These are phyloP conservation scores for Drosophila santomea DNA, from an alignment of 1,140 invertebrate genomes.

Conservation along the genomic window DNA sequence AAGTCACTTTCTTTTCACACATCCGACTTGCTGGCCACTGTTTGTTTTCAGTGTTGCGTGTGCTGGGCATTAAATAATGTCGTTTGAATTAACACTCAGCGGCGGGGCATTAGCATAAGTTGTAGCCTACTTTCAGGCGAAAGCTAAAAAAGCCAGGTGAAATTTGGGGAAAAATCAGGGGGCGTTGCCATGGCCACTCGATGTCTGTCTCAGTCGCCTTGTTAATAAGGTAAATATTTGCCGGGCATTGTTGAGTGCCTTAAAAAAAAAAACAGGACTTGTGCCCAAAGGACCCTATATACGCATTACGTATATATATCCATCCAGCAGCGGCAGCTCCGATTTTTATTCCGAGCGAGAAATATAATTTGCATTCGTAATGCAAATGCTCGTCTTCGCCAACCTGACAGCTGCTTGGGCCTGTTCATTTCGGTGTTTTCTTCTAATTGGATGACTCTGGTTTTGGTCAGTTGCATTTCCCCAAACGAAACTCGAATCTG, in stretches of 20 bases:
- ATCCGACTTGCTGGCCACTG: conserved; percentile 24
- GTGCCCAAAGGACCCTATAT: conserved; percentile 1
- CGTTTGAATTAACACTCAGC: conserved; percentile 74
- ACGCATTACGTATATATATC: too few relatives aligned
- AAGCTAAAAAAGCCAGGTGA: neutral
- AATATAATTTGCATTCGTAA: conserved; percentile 77
- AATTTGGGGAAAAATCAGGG: neutral
- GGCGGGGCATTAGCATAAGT: conserved; percentile 72
- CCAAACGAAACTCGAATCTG: conserved; percentile 17
- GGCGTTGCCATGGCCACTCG: conserved; percentile 46
- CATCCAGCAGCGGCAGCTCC: neutral
- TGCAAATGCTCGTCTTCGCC: conserved; percentile 60
- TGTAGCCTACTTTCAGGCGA: conserved; percentile 58
- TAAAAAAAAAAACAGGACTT: neutral
- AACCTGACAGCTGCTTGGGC: conserved; percentile 67
- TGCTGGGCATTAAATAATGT: conserved; percentile 80
- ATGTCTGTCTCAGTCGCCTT: conserved; percentile 19
- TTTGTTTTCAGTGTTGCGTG: conserved; percentile 53
- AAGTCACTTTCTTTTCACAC: conserved; percentile 78
- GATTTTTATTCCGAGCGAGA: conserved; percentile 37
- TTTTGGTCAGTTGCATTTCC: conserved; percentile 65
- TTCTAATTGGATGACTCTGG: conserved; percentile 72
- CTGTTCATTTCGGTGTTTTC: conserved; percentile 68
- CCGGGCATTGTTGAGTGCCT: conserved; percentile 30
- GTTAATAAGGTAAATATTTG: conserved; percentile 80